A percentile compares a stretch with the other conserved stretches of the same genome.
phyloP scores from a whole-genome alignment of 1,140 invertebrate species.

The Lysiphlebus fabarum region DNA sequence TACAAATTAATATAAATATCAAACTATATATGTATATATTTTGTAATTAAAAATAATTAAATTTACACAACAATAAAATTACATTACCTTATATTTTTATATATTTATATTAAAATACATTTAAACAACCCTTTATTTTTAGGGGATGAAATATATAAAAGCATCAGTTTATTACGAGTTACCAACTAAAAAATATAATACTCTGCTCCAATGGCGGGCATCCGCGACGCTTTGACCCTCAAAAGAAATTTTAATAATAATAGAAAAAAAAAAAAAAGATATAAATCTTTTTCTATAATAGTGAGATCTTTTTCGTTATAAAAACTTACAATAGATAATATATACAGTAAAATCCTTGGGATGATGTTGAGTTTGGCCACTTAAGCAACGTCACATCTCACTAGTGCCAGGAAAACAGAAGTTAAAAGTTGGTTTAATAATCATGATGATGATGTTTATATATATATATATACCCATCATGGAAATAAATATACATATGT shows the following conservation, averaged over 20 bases:
- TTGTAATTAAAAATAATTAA: too few relatives aligned
- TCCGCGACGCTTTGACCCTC: constrained; percentile 50
- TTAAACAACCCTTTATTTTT: not conserved
- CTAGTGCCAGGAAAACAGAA: constrained; percentile 47
- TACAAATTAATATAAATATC: too few relatives aligned
- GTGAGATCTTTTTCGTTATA: constrained; percentile 33
- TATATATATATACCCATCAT: too few relatives aligned
- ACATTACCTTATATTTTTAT: too few relatives aligned
- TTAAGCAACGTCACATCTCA: constrained; percentile 51
- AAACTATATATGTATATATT: too few relatives aligned
- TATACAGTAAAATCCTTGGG: constrained; percentile 39
- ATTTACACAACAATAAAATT: too few relatives aligned
- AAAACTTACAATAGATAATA: constrained; percentile 24
- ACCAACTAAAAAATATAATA: constrained; percentile 36
- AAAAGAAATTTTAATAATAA: constrained; percentile 35
- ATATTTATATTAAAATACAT: not conserved
- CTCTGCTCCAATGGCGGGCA: constrained; percentile 49
- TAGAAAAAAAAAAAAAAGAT: constrained; percentile 31
- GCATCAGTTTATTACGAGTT: not conserved
- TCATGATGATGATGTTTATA: too few relatives aligned
- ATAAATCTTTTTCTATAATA: constrained; percentile 43
- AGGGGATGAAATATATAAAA: not conserved
- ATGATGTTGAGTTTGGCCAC: constrained; percentile 33
- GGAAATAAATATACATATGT: too few relatives aligned
- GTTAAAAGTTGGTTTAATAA: constrained; percentile 25